Conservation (phyloP, 64 coral and sea anemone species). For the Pocillopora verrucosa region DNA sequence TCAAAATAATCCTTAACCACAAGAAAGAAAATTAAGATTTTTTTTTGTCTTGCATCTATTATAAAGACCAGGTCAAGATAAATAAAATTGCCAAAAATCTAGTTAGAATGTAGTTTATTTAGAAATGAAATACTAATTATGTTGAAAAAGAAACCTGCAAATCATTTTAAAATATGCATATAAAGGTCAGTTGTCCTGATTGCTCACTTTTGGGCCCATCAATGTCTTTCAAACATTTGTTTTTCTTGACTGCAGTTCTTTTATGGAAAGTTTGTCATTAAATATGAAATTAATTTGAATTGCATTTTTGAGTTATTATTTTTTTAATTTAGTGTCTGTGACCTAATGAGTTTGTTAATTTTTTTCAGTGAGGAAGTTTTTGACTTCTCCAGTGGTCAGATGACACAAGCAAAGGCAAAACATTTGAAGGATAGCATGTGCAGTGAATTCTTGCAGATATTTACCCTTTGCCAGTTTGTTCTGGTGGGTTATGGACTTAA, state of each 20-base stretch:
- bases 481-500: constrained; percentile 67
- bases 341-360: not conserved
- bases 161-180: too few relatives aligned
- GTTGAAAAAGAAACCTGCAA: too few relatives aligned
- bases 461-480: constrained; percentile 97
- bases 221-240: too few relatives aligned
- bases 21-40: not conserved
- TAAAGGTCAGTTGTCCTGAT: not conserved
- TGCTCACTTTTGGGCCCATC: not conserved
- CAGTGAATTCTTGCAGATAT: constrained; percentile 99
- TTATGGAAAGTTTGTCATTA: too few relatives aligned
- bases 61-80: too few relatives aligned
- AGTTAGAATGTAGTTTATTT: too few relatives aligned
- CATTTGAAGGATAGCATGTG: constrained; percentile 99
- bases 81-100: too few relatives aligned
- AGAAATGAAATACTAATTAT: too few relatives aligned
- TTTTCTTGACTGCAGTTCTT: too few relatives aligned
- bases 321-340: not conserved
- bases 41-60: too few relatives aligned
- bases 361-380: constrained; percentile 95
- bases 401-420: constrained; percentile 97
- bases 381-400: constrained; percentile 99
- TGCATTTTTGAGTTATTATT: not conserved
- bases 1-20: too few relatives aligned
- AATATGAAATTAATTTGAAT: too few relatives aligned